Base-by-base conservation (phyloP, 2,888 invertebrate species). In the Eupithecia inturbata region DNA sequence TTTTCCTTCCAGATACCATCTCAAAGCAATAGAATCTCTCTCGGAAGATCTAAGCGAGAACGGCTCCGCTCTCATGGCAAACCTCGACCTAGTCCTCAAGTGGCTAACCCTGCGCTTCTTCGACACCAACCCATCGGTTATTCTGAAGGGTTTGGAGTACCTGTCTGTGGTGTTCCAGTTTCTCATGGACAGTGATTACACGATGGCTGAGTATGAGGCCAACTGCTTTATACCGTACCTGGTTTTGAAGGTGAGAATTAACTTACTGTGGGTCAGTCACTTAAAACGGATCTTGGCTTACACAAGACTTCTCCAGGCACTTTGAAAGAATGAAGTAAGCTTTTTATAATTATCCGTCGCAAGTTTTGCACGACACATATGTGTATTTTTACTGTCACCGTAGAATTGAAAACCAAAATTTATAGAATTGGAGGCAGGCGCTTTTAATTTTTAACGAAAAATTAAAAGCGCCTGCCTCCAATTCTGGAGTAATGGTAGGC, bases 51-150 rank as follows among this genome's bases (percentile, higher is more conserved):
- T 98, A 69, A 95, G 96, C 5, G 96, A 95, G n/a, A 97, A 97
- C 83, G 96, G 96, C 60, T 96, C 96, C 82, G 97, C 98, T 0
- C 95, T 99, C 62, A 96, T 98, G 80, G 96, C 97, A 28, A 99
- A 99, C 94, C 95, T 99, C 77, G 99, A 99, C 95, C 94, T 99
- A 77, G 97, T 99, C 72, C 95, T 99, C 66, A 99, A 99, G 89
- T 99, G 99, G 99, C 90, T 99, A 82, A 99, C 99, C 0, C 93
- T 99, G 67, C 95, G 99, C 76, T 99, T 99, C 94, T 99, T 99
- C 86, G 99, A 99, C 93, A 99, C 99, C 33, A 99, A 99, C 95
- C 99, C 99, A 14, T 98, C 99, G 22, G 99, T 99, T 53, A 95
- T 99, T 76, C 95, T 99, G 82, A 99, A 98, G 94, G 98, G 98